These are phyloP conservation scores for Chalcosyrphus nemorum DNA, from an alignment of 2,888 invertebrate genomes.

Conservation along the genomic window DNA sequence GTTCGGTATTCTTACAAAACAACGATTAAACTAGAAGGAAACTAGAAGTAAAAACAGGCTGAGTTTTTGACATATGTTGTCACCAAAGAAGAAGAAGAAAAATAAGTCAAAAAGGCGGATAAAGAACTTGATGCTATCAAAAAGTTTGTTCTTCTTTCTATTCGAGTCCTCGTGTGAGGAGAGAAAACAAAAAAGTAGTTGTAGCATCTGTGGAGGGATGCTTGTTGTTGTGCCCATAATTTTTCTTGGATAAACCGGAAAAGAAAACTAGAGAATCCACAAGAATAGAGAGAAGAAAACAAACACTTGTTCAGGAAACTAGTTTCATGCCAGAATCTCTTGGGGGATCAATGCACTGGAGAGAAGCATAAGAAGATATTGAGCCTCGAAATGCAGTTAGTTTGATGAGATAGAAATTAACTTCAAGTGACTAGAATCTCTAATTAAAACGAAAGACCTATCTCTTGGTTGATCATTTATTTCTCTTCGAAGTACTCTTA, in stretches of 20 bases:
- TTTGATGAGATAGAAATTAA: neutral
- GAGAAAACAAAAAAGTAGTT: neutral
- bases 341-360: constrained; percentile 13
- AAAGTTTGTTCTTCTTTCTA: neutral
- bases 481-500: no score
- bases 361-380: neutral
- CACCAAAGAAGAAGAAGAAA: neutral
- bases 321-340: constrained; percentile 19
- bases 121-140: constrained; percentile 9
- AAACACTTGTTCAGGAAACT: constrained; percentile 11
- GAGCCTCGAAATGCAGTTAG: neutral
- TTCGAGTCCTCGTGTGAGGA: neutral
- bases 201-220: neutral
- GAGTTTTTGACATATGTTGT: constrained; percentile 42
- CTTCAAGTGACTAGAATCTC: no score
- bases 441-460: no score
- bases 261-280: neutral
- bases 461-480: constrained; percentile 26
- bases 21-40: constrained; percentile 26
- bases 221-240: neutral
- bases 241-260: neutral
- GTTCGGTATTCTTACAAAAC: constrained; percentile 8
- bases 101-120: constrained; percentile 14
- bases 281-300: neutral
- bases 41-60: constrained; percentile 20